phyloP scores from a whole-genome alignment of 2,113 vertebrate species.

The Benthochromis sp. region DNA sequence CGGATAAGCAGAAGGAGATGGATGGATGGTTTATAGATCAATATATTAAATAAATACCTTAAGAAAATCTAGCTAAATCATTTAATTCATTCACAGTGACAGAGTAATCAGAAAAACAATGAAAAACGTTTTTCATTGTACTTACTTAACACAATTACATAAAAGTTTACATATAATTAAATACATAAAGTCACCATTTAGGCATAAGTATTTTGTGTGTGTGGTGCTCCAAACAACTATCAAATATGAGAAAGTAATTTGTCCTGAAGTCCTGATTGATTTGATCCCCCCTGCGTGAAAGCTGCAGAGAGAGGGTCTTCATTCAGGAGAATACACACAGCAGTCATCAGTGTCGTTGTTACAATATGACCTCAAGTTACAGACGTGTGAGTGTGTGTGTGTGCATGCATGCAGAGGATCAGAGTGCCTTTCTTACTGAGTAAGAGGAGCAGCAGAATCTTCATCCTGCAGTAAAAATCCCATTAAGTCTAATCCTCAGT shows the following conservation, averaged over 20 bases:
- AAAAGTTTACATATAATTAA: not conserved
- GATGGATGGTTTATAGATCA: not conserved
- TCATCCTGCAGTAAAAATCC: not conserved
- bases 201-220: not conserved
- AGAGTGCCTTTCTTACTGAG: accelerated
- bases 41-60: not conserved
- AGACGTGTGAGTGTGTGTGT: not conserved
- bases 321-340: not conserved
- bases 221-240: not conserved
- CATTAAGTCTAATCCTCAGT: accelerated
- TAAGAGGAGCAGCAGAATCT: not conserved
- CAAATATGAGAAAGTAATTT: not conserved
- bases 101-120: not conserved
- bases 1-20: not conserved
- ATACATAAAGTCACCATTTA: not conserved
- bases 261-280: not conserved
- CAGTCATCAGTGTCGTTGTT: not conserved
- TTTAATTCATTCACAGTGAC: not conserved
- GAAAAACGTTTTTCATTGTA: not conserved
- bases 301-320: not conserved
- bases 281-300: accelerated
- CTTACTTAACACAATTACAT: not conserved
- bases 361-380: not conserved
- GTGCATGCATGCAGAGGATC: too few species aligned
- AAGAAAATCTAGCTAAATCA: not conserved